Evolutionary conservation across 2,888 invertebrate genomes (phyloP), one percentile per base, ranked within the genome.

Genomic region (Lordiphosa andalusiaca): DNA sequence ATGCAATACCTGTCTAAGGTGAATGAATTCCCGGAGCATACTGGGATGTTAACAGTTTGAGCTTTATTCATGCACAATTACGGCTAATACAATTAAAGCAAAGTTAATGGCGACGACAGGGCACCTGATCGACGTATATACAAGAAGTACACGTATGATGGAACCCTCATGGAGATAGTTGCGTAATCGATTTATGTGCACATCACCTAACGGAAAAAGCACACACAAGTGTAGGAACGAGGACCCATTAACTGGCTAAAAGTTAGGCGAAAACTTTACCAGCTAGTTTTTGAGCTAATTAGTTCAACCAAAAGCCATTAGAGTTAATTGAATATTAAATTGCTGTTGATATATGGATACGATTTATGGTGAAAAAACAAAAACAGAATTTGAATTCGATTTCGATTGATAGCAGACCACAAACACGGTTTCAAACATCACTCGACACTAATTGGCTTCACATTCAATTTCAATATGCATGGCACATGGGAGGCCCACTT

Each of bases 61-160:
- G 74, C 67, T 67, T 73, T 75, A 73, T 77, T 62, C 76, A 67
- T 80, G 80, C 80, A 72, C 83, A 80, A 82, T 80, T 80, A 82
- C 76, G 73, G 59, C 53, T 76, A 80, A 78, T 74, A 68, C 70
- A 83, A 83, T 80, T 83, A 83, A 76, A 74, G 65, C 74, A 58
- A 67, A 74, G 74, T 76, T 76, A 80, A 74, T 72, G 65, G 66
- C 40, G 61, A 39, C 55, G 56, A 53, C 46, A 56, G 49, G 13
- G 33, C 13, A 23, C 7, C 12, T 30, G 13, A 19, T 16, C 36
- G 46, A 33, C 13, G 33, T 13, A 57, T 0, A 30, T 30, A 30
- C 30, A 30, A 23, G 3, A 23, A 4, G 30, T 30, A 30, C 7
- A 7, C 25, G 25, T 25, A 25, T 25, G 25, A 2, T 3, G 25